Evolutionary conservation across 2,797 vertebrate species (phyloP).

Genomic region (Onychomys torridus): DNA sequence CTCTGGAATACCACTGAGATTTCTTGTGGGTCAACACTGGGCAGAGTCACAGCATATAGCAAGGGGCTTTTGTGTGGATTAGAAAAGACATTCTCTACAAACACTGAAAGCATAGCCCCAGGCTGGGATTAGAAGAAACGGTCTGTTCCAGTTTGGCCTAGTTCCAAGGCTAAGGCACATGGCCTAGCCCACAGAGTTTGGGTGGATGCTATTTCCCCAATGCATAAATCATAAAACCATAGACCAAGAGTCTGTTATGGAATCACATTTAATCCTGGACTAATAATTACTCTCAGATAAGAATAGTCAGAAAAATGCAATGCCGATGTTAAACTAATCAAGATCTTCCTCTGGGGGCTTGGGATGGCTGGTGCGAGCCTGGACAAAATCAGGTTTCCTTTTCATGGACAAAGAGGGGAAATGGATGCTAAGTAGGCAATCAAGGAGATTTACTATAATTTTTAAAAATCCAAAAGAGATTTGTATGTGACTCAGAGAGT

Average conservation of each 20-base stretch:
- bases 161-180: neutral
- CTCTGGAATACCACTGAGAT: neutral
- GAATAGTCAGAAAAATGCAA: neutral
- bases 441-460: neutral
- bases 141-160: neutral
- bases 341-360: neutral
- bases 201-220: neutral
- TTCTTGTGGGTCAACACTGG: neutral
- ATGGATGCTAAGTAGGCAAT: neutral
- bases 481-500: neutral
- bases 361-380: neutral
- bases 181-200: neutral
- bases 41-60: neutral
- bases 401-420: slow-evolving; percentile 10
- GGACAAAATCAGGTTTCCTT: slow-evolving; percentile 17
- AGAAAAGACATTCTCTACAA: neutral
- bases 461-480: slow-evolving; percentile 25
- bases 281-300: slow-evolving; percentile 1
- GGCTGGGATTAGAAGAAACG: neutral
- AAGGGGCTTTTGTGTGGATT: neutral
- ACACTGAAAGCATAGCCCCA: neutral
- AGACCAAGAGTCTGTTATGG: neutral
- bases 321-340: neutral
- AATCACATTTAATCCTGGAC: neutral
- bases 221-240: neutral